phyloP scores from a whole-genome alignment of 2,888 invertebrate species.

The Cheilosia urbana region DNA sequence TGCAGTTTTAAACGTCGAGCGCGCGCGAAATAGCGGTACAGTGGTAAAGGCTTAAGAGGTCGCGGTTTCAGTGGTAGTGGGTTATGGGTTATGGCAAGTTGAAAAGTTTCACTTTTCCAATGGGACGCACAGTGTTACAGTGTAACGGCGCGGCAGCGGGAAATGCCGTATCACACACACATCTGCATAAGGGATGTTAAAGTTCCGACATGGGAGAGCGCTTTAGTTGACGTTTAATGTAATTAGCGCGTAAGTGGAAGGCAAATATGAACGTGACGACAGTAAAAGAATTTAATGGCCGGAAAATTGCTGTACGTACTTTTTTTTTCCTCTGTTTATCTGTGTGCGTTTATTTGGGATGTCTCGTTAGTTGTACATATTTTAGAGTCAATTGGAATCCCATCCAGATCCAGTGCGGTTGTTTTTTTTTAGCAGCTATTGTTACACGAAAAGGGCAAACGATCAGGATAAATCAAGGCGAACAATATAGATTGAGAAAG shows the following conservation, averaged over 20 bases:
- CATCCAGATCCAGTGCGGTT: neutral
- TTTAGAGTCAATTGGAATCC: no score
- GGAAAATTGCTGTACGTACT: neutral
- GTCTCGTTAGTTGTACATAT: no score
- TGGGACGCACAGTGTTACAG: constrained; percentile 46
- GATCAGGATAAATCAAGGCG: constrained; percentile 9
- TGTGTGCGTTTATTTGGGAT: neutral
- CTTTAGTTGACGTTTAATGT: constrained; percentile 54
- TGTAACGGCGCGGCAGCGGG: constrained; percentile 18
- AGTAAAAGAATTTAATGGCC: constrained; percentile 5
- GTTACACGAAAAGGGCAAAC: neutral
- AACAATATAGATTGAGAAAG: constrained; percentile 8
- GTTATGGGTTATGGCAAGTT: constrained; percentile 46
- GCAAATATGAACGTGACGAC: constrained; percentile 7
- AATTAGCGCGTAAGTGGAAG: constrained; percentile 43
- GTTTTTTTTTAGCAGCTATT: neutral
- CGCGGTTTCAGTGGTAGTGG: constrained; percentile 48
- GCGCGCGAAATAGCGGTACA: constrained; percentile 13
- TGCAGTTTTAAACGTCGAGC: constrained; percentile 35
- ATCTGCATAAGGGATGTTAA: constrained; percentile 26
- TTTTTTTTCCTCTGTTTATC: neutral
- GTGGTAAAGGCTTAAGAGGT: constrained; percentile 51
- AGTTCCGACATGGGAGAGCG: constrained; percentile 11
- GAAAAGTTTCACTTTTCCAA: constrained; percentile 64
- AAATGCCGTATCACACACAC: constrained; percentile 6